A percentile compares a stretch with the other conserved stretches of the same genome.
Evolutionary conservation across 2,113 vertebrate species (phyloP).

Genomic region (Scomber colias): DNA sequence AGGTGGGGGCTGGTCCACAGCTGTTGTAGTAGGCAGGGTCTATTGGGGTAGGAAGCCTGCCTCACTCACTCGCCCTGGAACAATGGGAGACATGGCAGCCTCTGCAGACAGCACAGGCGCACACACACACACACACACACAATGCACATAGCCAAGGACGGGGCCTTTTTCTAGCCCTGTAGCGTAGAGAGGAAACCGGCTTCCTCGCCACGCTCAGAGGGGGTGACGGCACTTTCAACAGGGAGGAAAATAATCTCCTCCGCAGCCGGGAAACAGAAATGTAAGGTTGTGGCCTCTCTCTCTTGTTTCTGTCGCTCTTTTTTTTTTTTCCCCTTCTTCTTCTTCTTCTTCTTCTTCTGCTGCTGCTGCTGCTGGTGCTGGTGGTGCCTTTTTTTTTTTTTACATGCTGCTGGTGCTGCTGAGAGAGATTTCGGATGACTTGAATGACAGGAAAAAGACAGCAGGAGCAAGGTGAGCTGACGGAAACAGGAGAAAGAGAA

Average conservation of each 20-base stretch:
- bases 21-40: slow-evolving; percentile 84
- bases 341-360: neutral
- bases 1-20: slow-evolving; percentile 85
- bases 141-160: slow-evolving; percentile 65
- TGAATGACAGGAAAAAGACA: slow-evolving; percentile 69
- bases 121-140: slow-evolving; percentile 67
- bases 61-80: slow-evolving; percentile 80
- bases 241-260: slow-evolving; percentile 41
- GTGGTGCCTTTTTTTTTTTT: slow-evolving; percentile 51
- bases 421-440: slow-evolving; percentile 61
- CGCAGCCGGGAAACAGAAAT: slow-evolving; percentile 58
- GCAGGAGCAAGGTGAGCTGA: slow-evolving; percentile 69
- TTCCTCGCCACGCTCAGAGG: slow-evolving; percentile 50
- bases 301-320: slow-evolving; percentile 26
- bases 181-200: slow-evolving; percentile 68
- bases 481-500: neutral
- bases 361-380: slow-evolving; percentile 9
- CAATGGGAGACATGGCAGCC: slow-evolving; percentile 84
- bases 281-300: slow-evolving; percentile 63
- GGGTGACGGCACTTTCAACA: slow-evolving; percentile 42
- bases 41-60: slow-evolving; percentile 78
- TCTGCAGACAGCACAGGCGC: slow-evolving; percentile 63
- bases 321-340: neutral
- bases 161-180: slow-evolving; percentile 51
- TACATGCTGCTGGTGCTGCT: slow-evolving; percentile 37